Base-by-base conservation (phyloP, 2,797 vertebrate genomes). In the Periparus ater region DNA sequence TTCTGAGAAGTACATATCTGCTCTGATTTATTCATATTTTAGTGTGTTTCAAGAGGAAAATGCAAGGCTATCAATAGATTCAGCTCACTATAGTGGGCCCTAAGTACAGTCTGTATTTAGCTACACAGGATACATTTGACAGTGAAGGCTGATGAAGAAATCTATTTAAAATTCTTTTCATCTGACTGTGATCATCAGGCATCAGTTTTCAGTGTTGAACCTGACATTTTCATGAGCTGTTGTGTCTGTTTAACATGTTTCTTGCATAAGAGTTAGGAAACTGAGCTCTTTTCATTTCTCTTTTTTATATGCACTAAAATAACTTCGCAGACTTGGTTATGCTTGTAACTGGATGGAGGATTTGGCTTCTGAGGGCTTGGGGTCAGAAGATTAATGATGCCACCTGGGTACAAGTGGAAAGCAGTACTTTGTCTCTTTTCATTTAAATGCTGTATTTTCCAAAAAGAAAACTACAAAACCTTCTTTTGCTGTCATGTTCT, bases 211-310 rank as follows among this genome's bases (percentile, higher is more conserved):
- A 80, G 61, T 94, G 84, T 77, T 94, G 81, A 95, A 80, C 90
- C 93, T 93, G 75, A 89, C 68, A 68, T 93, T 94, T 92, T 82
- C 72, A 32, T 65, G 86, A 95, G 75, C 40, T 89, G 86, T 93
- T 94, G 82, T 85, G 94, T 88, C 79, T 72, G 11, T 81, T 6
- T 47, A 88, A 58, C 0, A 8, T 80, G n/a, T 73, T 94, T 79
- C 63, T 85, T 81, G 77, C 23, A 2, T 85, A 78, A 88, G 74
- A 88, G 47, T 67, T 77, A 51, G n/a, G 58, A 82, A 85, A 58
- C 34, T 2, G 63, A 86, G 40, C 36, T 91, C 47, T 73, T 38
- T 84, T 60, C 16, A 21, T 34, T 93, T 85, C 44, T 82, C 1
- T 78, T 87, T 87, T 91, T 80, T 30, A 40, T 50, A 13, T 36